phyloP scores from a whole-genome alignment of 1,140 invertebrate species.

The Drosophila varians region DNA sequence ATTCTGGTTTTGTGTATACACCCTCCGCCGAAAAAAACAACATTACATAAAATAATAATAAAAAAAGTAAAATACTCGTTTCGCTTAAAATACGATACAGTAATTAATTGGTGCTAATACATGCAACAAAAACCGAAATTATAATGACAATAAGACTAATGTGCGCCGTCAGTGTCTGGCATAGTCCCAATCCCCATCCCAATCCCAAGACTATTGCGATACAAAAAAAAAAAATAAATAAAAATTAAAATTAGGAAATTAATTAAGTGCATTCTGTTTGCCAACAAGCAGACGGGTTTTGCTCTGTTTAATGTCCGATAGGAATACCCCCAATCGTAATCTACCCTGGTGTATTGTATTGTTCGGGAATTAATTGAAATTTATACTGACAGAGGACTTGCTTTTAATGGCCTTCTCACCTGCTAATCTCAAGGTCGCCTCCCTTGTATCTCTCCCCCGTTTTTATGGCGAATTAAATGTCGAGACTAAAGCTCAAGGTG shows the following conservation, averaged over 20 bases:
- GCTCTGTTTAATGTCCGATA: slow-evolving; percentile 35
- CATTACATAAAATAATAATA: slow-evolving; percentile 12
- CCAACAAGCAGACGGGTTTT: slow-evolving; percentile 54
- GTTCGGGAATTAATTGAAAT: slow-evolving; percentile 54
- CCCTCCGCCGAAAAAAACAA: slow-evolving; percentile 12
- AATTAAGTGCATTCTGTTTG: slow-evolving; percentile 65
- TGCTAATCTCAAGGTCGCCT: slow-evolving; percentile 63
- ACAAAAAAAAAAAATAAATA: slow-evolving; percentile 16
- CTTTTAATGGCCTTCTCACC: slow-evolving; percentile 59
- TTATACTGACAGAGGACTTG: slow-evolving; percentile 31
- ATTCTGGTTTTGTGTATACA: slow-evolving; percentile 16
- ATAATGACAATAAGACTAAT: slow-evolving; percentile 42
- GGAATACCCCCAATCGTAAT: slow-evolving; percentile 53
- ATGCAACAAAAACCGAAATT: slow-evolving; percentile 36
- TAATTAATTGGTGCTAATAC: slow-evolving; percentile 60
- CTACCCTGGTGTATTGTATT: slow-evolving; percentile 37
- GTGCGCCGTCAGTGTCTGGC: slow-evolving; percentile 25
- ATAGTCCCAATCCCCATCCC: slow-evolving; percentile 14
- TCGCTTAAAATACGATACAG: slow-evolving; percentile 46
- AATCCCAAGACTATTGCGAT: slow-evolving; percentile 20
- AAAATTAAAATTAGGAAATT: slow-evolving; percentile 38
- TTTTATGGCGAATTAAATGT: slow-evolving; percentile 39
- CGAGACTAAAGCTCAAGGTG: slow-evolving; percentile 28
- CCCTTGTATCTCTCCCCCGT: neutral
- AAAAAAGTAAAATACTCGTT: slow-evolving; percentile 55